phyloP scores from a whole-genome alignment of 2,797 vertebrate genomes.

The Muscicapa comitata region DNA sequence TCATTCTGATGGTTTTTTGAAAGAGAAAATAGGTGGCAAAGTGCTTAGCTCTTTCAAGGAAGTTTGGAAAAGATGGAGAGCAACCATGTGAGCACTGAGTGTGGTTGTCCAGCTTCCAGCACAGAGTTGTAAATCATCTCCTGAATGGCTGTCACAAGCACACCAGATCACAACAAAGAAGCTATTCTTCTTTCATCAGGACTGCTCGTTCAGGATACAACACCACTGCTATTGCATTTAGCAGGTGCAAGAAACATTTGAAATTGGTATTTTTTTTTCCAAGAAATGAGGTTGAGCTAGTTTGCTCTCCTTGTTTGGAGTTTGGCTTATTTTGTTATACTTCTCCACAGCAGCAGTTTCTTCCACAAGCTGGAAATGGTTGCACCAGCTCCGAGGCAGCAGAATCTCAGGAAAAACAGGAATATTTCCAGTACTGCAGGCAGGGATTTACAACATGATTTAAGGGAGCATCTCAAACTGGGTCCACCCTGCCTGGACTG shows the following conservation, averaged over 20 bases:
- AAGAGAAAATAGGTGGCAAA: slow-evolving; percentile 6
- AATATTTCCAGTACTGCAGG: neutral
- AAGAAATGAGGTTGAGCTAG: neutral
- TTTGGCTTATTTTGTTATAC: neutral
- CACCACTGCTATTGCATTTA: neutral
- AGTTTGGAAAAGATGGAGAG: neutral
- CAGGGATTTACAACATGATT: neutral
- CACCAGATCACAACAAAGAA: slow-evolving; percentile 5
- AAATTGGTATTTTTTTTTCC: neutral
- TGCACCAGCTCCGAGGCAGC: neutral
- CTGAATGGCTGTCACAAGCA: neutral
- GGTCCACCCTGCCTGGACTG: neutral
- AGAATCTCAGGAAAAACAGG: neutral
- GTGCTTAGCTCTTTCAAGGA: slow-evolving; percentile 30
- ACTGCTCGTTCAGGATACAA: neutral
- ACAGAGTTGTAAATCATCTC: slow-evolving; percentile 23
- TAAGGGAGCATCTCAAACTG: neutral
- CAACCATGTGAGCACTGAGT: neutral
- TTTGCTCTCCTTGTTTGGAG: neutral
- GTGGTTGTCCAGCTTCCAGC: neutral
- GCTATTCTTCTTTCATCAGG: neutral
- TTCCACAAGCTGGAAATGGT: neutral
- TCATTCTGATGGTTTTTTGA: neutral
- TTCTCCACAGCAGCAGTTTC: neutral
- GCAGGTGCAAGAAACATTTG: neutral